Base-by-base conservation (phyloP, 2,113 vertebrate species). In the Sceloporus tristichus region DNA sequence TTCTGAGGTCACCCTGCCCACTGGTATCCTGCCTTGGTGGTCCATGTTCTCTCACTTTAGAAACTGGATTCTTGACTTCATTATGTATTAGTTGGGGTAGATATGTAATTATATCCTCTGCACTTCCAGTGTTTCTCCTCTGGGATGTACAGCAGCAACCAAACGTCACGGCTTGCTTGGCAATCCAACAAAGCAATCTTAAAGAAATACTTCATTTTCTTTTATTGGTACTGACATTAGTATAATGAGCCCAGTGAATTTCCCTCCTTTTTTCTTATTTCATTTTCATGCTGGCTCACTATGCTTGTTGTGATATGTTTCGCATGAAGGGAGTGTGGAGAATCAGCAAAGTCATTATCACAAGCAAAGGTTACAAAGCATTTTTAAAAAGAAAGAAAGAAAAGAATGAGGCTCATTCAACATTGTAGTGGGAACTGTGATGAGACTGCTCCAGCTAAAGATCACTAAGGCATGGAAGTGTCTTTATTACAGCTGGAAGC, bases 101-200 rank as follows among this genome's bases (percentile, higher is more conserved):
- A 83, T 77, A 54, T 77, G 80, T 54, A 68, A 77, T 83, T 88
- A 88, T 54, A 82, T 88, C 56, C 62, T 88, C 21, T 10, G 19
- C 27, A 78, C 40, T 76, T 88, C 38, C 21, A 82, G 59, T 27
- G 13, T 85, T 68, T 68, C 81, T 66, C 59, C 80, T 54, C 73
- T 68, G 73, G n/a, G 89, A 87, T 81, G 54, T 86, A 10, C 87
- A 89, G 79, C 14, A 85, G 53, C 3, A 82, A 85, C 0, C 0
- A 87, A 86, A 87, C 6, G 73, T 90, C 42, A 56, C 89, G 89
- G 71, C 0, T 0, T 85, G 79, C 38, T 76, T 53, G 0, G 1
- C 85, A 94, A 91, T 87, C 48, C 75, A 89, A 90, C 91, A 91
- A 85, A 90, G 29, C 16, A 78, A 34, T 73, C 21, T 40, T 54